Evolutionary conservation across 2,888 invertebrate species (phyloP), one percentile per base, ranked within the genome.

Genomic region (Nebria brevicollis): DNA sequence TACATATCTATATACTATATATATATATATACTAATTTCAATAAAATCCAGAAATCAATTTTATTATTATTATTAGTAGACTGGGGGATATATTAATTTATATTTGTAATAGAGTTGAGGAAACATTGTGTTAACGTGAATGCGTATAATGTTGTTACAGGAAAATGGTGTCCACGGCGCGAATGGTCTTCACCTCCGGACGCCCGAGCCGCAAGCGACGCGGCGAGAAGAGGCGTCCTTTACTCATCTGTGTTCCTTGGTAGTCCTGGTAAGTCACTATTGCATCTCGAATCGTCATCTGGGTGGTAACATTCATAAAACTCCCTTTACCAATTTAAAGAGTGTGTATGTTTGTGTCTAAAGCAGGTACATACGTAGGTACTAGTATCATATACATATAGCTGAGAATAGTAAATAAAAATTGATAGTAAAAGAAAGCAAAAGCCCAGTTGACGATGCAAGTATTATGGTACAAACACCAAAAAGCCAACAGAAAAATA

Each of bases 221-320:
- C 93, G 85, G 93, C 94, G 88, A 94, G 96, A 91, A 94, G 96
- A 91, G 94, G 96, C 89, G 94, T 95, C 88, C 91, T 94, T 85
- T 96, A 96, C 91, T 96, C 96, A 91, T 96, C 96, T 90, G 96
- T 96, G 91, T 96, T 96, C 93, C 94, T 96, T 90, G 96, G 96
- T 90, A 96, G 96, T 92, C 96, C 96, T 89, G 95, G 94, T 91
- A 91, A 94, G 92, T 94, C 91, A 91, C 82, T 64, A 65, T 20
- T 11, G 15, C 11, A 15, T 70, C 66, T 72, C 15, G 11, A 6
- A 73, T n/a, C 72, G 20, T 34, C 26, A 6, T 10, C 74, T 15
- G 41, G 15, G 41, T 54, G 10, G 13, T 54, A 13, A 54, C 4
- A 6, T 13, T 54, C 4, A 13, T 54, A 7, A 13, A 11, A 54